Evolutionary conservation across 2,797 vertebrate species (phyloP).

Genomic region (Alosa sapidissima): DNA sequence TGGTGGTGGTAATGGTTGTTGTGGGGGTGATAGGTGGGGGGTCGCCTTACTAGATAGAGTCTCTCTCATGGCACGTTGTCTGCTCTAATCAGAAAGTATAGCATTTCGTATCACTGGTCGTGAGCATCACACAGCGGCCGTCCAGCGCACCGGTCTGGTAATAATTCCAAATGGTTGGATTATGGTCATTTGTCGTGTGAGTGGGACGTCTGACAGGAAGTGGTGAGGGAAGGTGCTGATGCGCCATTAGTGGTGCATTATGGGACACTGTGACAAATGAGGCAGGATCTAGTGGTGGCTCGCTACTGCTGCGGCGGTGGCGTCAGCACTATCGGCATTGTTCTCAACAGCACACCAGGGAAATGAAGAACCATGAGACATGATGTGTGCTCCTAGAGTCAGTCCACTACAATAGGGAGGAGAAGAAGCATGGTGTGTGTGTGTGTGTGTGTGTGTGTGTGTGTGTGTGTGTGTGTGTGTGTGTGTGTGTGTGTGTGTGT

Average conservation of each 20-base stretch:
- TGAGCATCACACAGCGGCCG: slow-evolving; percentile 20
- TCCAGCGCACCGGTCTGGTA: slow-evolving; percentile 21
- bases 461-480: not conserved
- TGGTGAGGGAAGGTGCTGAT: slow-evolving; percentile 15
- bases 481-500: not conserved
- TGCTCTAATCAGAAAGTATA: not conserved
- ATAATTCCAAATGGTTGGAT: slow-evolving; percentile 28
- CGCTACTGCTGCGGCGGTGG: not conserved
- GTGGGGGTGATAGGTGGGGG: not conserved
- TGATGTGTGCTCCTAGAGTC: not conserved
- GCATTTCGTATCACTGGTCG: slow-evolving; percentile 13
- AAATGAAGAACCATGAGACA: not conserved
- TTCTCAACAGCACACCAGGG: slow-evolving; percentile 6
- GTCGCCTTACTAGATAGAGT: not conserved
- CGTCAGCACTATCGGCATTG: not conserved
- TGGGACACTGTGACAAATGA: slow-evolving; percentile 38
- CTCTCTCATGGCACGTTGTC: not conserved
- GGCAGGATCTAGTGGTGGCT: not conserved
- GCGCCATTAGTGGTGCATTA: slow-evolving; percentile 29
- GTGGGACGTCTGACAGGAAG: slow-evolving; percentile 2
- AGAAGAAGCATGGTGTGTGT: not conserved
- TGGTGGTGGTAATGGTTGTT: too few species aligned
- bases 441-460: not conserved
- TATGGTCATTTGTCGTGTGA: slow-evolving; percentile 30
- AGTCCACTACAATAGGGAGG: not conserved